A percentile compares a stretch with the other conserved stretches of the same genome.
phyloP scores from a whole-genome alignment of 2,888 invertebrate genomes.

The Dasysyrphus albostriatus region DNA sequence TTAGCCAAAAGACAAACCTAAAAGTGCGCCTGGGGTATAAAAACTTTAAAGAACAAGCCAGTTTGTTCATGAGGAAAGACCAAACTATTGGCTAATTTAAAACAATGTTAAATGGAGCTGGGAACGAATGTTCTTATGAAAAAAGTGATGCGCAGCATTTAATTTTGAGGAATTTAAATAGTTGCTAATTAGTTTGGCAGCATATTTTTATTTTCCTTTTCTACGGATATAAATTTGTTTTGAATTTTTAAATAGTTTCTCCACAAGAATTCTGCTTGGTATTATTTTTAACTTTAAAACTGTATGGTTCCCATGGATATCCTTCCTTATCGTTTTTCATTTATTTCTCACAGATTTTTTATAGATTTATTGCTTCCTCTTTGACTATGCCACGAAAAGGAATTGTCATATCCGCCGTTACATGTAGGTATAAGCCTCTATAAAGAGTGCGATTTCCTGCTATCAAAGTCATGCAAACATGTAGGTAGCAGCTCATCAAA shows the following conservation, averaged over 20 bases:
- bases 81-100: slow-evolving; percentile 48
- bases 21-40: not conserved
- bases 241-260: not conserved
- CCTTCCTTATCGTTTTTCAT: not conserved
- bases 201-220: not conserved
- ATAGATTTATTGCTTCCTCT: slow-evolving; percentile 56
- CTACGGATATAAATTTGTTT: not conserved
- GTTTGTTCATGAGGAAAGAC: not conserved
- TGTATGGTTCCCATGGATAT: not conserved
- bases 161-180: slow-evolving; percentile 46
- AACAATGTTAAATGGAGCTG: slow-evolving; percentile 46
- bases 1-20: slow-evolving; percentile 11
- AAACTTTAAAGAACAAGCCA: slow-evolving; percentile 43
- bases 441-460: slow-evolving; percentile 61
- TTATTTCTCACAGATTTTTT: slow-evolving; percentile 10
- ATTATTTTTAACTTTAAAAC: not conserved
- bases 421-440: slow-evolving; percentile 20
- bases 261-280: not conserved
- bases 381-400: slow-evolving; percentile 4
- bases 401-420: slow-evolving; percentile 57
- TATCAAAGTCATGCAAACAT: slow-evolving; percentile 42
- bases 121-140: slow-evolving; percentile 34
- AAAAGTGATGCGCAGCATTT: slow-evolving; percentile 26
- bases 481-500: slow-evolving; percentile 35
- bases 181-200: slow-evolving; percentile 53